Base-by-base conservation (phyloP, 1,140 invertebrate genomes). In the Calliopsis andreniformis region DNA sequence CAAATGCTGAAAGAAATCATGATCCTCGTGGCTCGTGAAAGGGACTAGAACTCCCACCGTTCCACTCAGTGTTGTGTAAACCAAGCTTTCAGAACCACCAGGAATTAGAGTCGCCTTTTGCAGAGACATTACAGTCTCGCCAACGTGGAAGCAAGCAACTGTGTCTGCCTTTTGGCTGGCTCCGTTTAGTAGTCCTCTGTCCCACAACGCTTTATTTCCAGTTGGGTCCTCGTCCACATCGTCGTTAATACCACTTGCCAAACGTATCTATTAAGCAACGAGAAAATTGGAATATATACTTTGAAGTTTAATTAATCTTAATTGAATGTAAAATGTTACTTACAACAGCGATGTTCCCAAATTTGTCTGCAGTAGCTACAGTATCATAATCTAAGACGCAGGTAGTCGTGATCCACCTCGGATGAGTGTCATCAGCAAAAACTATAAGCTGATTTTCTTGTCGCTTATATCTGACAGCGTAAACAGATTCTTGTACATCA, bases 181-280 rank as follows among this genome's bases (percentile, higher is more conserved):
- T 2, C 98, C 99, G 89, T 98, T 99, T 4, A 99, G 87, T 28
- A 99, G 92, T 75, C 98, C 99, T 90, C 99, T 94, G 92, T 99
- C 99, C 99, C 99, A 99, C 0, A 99, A 91, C 2, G 98, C 97
- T 92, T 99, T 99, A 82, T 98, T 98, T 20, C 98, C 99, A 0
- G 98, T 99, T 0, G 99, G 99, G 93, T 99, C 99, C 93, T 99
- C 98, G 88, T 99, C 98, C 0, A 99, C 98, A 87, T 99, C 98
- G 92, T 99, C 99, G 30, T 95, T 97, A 0, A 98, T 96, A 76
- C 97, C 97, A 61, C 95, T 94, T 1, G 98, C 97, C 39, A 99
- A 90, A 23, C 99, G 94, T 80, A 96, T 93, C 95, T 96, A 75
- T 72, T 32, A 32, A 69, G 45, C 39, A 59, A 47, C 3, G 4